Base-by-base conservation (phyloP, 2,113 vertebrate species). In the Hemichromis elongatus region DNA sequence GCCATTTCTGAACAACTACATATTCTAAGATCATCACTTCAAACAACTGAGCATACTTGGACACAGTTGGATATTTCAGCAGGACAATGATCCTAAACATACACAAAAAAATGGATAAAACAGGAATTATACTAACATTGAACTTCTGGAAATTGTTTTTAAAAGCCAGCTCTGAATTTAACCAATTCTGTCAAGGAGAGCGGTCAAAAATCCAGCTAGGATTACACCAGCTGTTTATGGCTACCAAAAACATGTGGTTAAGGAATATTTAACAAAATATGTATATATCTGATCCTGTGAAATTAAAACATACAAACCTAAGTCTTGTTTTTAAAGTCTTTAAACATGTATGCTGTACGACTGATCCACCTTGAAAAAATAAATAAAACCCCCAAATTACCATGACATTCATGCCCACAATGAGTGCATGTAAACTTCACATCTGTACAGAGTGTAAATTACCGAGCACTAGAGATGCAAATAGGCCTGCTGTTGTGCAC, bases 211-310 rank as follows among this genome's bases (percentile, higher is more conserved):
- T 70, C 5, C 21, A 70, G 21, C 13, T 37, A 18, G n/a, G 45
- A 45, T 70, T 68, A 42, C 42, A 0, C 35, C 35, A 14, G 35
- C 35, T 68, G 1, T 42, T 68, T n/a, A 42, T 42, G 0, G 1
- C 7, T 68, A 42, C 21, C 66, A 26, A 26, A 70, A 70, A 26
- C n/a, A n/a, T n/a, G n/a, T n/a, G 13, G 66, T 45, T 70, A 45
- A 45, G 8, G 1, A 21, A 18, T 21, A 45, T 70, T 45, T 10
- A 70, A 45, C 8, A 0, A 45, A 45, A 45, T 70, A 26, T 45
- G 8, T 26, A 45, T 10, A 45, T 70, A 70, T 70, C 26, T 70
- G 37, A 70, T 8, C 21, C 21, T 45, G 37, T 1, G 33, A 70
- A 26, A 45, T 26, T 13, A 42, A 70, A 68, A 24, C 37, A 21